Evolutionary conservation across 37 sponge, comb jelly and placozoan species (phyloP), one percentile per base, ranked within the genome.

Genomic region (Beroe forskalii): DNA sequence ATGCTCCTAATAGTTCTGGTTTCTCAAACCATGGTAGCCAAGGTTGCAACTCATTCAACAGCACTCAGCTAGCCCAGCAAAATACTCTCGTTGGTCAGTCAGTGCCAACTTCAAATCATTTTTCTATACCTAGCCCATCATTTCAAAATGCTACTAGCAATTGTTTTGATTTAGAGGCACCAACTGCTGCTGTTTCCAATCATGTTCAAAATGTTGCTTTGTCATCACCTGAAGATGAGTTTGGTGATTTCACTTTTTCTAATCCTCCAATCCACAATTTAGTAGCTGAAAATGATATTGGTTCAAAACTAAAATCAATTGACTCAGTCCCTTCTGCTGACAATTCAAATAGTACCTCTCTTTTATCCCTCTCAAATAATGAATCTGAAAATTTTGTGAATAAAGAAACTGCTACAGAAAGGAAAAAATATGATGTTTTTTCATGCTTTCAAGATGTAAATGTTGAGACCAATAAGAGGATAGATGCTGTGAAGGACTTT

Each of bases 171-270:
- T 12, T 6, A 48, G 12, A 48, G 6, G 6, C 55, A 12, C 55
- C 55, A 48, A 48, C 55, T 12, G 12, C 12, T 48, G 55, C 55
- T 12, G 12, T 12, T 17, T 48, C 12, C 12, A n/a, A n/a, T n/a
- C n/a, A n/a, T n/a, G 6, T 17, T 48, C 55, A 48, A 48, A 12
- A 48, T 48, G 12, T 17, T 48, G 6, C 12, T 17, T 6, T 48
- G 12, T 17, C 55, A 48, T 17, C 55, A 48, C 55, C 55, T 12
- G 55, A 48, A 12, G 72, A 69, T 35, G 72, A 69, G 3, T 69
- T 69, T 69, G 72, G 72, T 9, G 72, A 69, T 69, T 69, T 69
- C 32, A 33, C 72, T 14, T 69, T 36, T 14, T 69, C 72, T 33
- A 36, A 37, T 69, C 12, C 32, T 36, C 38, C 4, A 19, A 17